Conservation (phyloP, 2,113 vertebrate species). For the Tenrec ecaudatus region DNA sequence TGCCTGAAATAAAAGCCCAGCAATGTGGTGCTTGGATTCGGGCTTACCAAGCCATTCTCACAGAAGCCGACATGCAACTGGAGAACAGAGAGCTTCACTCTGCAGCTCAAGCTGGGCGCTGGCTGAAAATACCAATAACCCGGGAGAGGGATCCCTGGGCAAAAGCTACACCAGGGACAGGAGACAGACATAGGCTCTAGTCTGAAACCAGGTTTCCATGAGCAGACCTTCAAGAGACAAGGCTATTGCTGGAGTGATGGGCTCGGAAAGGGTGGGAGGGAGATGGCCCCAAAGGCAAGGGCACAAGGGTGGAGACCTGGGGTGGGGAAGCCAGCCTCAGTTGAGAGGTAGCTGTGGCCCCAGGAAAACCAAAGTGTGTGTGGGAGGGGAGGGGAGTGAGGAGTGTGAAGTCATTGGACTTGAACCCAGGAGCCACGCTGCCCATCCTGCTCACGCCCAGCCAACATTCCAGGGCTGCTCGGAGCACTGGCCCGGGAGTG, state of each 20-base stretch:
- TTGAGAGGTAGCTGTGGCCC: not conserved
- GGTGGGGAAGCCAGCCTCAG: not conserved
- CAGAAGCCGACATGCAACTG: not conserved
- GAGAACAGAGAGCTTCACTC: not conserved
- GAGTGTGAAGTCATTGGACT: not conserved
- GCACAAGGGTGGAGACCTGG: not conserved
- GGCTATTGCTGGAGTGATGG: no score
- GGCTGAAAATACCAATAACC: not conserved
- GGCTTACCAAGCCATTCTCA: not conserved
- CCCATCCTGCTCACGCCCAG: not conserved
- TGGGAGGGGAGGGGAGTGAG: not conserved
- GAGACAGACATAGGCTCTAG: not conserved
- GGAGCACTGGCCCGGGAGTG: not conserved
- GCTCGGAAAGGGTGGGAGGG: not conserved
- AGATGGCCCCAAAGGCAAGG: not conserved
- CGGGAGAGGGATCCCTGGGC: not conserved
- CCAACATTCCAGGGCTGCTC: not conserved
- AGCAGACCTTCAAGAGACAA: not conserved
- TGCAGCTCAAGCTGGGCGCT: not conserved
- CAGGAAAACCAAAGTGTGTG: not conserved
- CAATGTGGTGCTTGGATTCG: not conserved
- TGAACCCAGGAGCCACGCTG: not conserved
- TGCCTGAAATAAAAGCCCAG: not conserved
- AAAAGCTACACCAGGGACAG: not conserved
- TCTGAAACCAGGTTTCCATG: not conserved